These are phyloP conservation scores for Ormyrus nitidulus DNA, from an alignment of 2,888 invertebrate genomes.

Conservation along the genomic window DNA sequence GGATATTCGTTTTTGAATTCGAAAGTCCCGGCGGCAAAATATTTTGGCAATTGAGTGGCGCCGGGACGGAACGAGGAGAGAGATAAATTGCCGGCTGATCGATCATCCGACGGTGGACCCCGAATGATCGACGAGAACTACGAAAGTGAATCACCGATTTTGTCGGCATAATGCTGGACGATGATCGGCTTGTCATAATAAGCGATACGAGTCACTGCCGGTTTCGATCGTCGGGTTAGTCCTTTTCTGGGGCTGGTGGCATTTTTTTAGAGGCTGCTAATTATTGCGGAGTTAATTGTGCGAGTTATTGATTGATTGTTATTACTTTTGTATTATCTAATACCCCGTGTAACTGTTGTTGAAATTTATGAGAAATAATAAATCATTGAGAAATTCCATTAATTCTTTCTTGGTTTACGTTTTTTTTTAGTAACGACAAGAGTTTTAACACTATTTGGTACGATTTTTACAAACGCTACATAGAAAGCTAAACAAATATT, in stretches of 20 bases:
- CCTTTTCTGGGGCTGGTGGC: neutral
- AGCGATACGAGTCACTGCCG: conserved; percentile 50
- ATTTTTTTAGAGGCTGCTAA: conserved; percentile 20
- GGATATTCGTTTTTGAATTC: conserved; percentile 19
- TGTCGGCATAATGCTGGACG: conserved; percentile 50
- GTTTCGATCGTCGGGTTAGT: conserved; percentile 7
- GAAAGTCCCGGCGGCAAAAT: conserved; percentile 38
- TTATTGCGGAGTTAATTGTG: conserved; percentile 47
- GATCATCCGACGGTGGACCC: conserved; percentile 41
- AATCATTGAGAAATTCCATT: conserved; percentile 28
- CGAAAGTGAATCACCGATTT: conserved; percentile 54
- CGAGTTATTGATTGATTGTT: conserved; percentile 33
- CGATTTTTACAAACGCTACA: too few species aligned
- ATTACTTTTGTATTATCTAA: conserved; percentile 36
- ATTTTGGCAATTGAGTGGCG: conserved; percentile 50
- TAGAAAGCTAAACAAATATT: neutral
- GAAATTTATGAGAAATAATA: conserved; percentile 36
- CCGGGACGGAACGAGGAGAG: conserved; percentile 29
- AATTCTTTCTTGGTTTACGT: neutral
- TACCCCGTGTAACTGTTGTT: conserved; percentile 30
- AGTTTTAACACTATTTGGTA: neutral
- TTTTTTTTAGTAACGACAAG: neutral
- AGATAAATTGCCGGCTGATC: conserved; percentile 55
- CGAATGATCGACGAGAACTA: conserved; percentile 18
- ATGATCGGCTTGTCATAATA: conserved; percentile 56